Conservation (phyloP, 2,797 vertebrate species). For the Ctenosaura bakeri region DNA sequence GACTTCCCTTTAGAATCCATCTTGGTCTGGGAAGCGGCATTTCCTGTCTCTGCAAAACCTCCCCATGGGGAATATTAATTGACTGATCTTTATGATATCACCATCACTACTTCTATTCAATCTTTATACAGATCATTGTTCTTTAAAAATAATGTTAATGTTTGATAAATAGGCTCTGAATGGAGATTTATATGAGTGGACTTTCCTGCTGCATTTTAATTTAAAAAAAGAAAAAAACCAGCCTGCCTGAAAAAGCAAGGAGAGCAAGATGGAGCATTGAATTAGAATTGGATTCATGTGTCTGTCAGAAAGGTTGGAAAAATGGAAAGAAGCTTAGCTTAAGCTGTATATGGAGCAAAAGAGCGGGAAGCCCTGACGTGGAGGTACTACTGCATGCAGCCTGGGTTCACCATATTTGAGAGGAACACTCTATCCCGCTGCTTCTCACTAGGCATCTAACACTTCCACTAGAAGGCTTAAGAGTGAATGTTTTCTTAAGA, state of each 20-base stretch:
- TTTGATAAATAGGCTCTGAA: not conserved
- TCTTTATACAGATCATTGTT: not conserved
- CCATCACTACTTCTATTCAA: not conserved
- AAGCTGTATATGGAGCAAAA: not conserved
- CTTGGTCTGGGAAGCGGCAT: not conserved
- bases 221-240: not conserved
- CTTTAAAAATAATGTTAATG: not conserved
- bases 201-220: not conserved
- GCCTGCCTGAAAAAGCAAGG: not conserved
- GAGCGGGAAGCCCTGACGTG: not conserved
- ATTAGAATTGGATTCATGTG: slow-evolving; percentile 3
- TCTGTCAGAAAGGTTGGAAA: slow-evolving; percentile 8
- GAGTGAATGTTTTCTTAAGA: not conserved
- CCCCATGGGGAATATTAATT: not conserved
- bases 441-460: not conserved
- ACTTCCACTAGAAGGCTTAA: not conserved
- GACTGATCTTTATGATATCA: not conserved
- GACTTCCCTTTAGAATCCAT: not conserved
- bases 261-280: not conserved
- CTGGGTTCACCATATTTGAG: not conserved
- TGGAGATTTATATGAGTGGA: not conserved
- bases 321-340: not conserved
- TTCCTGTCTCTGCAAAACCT: slow-evolving; percentile 5
- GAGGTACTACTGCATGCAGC: not conserved
- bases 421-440: not conserved